Evolutionary conservation across 2,888 invertebrate species (phyloP), one percentile per base, ranked within the genome.

Genomic region (Lycaena phlaeas): DNA sequence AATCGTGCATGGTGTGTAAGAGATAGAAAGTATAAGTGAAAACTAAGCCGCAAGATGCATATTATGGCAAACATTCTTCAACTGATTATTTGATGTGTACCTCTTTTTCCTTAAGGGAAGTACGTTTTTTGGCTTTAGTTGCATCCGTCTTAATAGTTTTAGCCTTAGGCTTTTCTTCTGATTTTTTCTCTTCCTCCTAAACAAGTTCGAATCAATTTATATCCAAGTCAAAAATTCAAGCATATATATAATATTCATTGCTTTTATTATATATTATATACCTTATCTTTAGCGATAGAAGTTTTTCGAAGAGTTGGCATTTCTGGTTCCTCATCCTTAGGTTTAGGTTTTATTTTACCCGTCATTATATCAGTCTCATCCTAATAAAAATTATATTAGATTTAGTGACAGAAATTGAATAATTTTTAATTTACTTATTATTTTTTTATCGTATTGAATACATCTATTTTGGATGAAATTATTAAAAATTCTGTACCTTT

Each of bases 291-390:
- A 43, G 67, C 46, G 45, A 82, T 64, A 45, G 81, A 56, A 45
- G 79, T 75, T 60, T 82, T 84, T 31, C 78, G 71, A 30, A 84
- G 68, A 46, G 71, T 54, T 43, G 82, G 78, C 40, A 58, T 59
- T 69, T 81, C 79, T 5, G 76, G 71, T 54, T 84, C 84, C 9
- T 67, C 66, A 53, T 82, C 81, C 42, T 71, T 73, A 31, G 68
- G 71, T 61, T 84, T 84, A 10, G 82, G 78, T 50, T 76, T 82
- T 38, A 84, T 78, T 70, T 84, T 85, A 46, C 82, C 82, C 49
- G 63, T 75, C 68, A 78, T 76, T 55, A 77, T 70, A 43, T 84
- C 79, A 51, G 64, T 61, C 28, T 81, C 79, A 44, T 84, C 82
- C 81, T 84, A 77, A 46, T 43, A 57, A 60, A 52, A 48, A 42